Percentiles rank a stretch among this genome's conserved stretches.
Evolutionary conservation across 2,797 vertebrate species (phyloP).

Genomic region (Distichodus sexfasciatus): DNA sequence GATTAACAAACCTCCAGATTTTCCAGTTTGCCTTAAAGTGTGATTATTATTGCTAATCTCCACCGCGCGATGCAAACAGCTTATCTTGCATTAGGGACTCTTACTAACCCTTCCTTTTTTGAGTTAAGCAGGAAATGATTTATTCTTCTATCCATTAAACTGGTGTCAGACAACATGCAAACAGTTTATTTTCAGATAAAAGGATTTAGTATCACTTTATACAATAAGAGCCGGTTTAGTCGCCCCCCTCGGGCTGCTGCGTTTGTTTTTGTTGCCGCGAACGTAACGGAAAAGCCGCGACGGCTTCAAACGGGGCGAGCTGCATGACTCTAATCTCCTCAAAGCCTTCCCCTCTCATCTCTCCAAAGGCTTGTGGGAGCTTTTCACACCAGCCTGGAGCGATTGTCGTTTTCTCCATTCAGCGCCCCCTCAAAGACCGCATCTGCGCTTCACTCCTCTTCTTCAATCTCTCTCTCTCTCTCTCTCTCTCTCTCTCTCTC

Average conservation of each 20-base stretch:
- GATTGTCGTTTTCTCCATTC: conserved; percentile 19
- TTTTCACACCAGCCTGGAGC: conserved; percentile 27
- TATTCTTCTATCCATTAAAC: background rate
- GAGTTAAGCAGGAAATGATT: conserved; percentile 12
- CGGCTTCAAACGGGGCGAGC: conserved; percentile 32
- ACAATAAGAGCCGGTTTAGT: background rate
- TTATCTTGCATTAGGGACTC: too few species aligned
- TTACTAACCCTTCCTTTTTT: background rate
- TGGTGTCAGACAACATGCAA: background rate
- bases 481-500: conserved; percentile 14
- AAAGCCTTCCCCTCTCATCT: conserved; percentile 30
- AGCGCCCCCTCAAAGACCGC: conserved; percentile 6
- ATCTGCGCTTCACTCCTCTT: conserved; percentile 23
- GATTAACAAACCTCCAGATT: too few species aligned
- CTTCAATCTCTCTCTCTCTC: conserved; percentile 21
- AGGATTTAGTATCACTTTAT: background rate
- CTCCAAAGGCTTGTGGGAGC: conserved; percentile 28
- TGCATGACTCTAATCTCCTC: conserved; percentile 40
- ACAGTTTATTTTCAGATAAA: conserved; percentile 23
- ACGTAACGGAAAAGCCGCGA: conserved; percentile 23
- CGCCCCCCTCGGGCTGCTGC: conserved; percentile 2
- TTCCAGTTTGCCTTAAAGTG: too few species aligned
- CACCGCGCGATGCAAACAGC: too few species aligned
- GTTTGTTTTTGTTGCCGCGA: conserved; percentile 28
- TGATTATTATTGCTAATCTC: too few species aligned